Evolutionary conservation across 1,140 invertebrate species (phyloP).

Genomic region (Bradynema listronoti): DNA sequence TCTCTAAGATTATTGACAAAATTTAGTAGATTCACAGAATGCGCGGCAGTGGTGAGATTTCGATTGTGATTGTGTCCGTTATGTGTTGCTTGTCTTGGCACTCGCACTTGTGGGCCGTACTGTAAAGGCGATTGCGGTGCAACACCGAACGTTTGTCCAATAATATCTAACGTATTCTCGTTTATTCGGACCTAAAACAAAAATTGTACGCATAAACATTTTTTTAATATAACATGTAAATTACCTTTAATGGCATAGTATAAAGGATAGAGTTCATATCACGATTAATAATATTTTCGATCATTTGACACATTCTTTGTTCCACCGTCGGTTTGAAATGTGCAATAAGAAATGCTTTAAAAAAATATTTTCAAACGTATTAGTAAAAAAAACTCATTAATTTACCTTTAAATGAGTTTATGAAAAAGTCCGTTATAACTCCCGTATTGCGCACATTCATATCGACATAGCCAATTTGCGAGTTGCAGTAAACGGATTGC

Average conservation of each 20-base stretch:
- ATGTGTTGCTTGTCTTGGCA: no score
- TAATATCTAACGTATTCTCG: constrained; percentile 52
- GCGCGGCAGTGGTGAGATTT: constrained; percentile 6
- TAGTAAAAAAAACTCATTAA: constrained; percentile 10
- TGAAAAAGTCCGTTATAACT: constrained; percentile 57
- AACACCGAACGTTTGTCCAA: constrained; percentile 52
- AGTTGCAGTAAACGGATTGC: constrained; percentile 43
- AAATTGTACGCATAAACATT: background rate
- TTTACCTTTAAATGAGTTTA: constrained; percentile 54
- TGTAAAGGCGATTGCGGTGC: constrained; percentile 18
- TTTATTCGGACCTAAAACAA: constrained; percentile 48
- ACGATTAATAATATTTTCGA: constrained; percentile 50
- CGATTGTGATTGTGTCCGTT: no score
- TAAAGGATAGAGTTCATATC: constrained; percentile 55
- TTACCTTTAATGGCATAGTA: constrained; percentile 56
- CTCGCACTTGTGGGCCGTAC: constrained; percentile 9
- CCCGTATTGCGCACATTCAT: constrained; percentile 57
- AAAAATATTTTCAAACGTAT: background rate
- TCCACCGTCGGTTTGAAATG: constrained; percentile 56
- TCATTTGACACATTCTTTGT: constrained; percentile 57
- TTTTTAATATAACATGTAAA: background rate
- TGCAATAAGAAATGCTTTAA: constrained; percentile 53
- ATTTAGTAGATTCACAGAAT: constrained; percentile 53
- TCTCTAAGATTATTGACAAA: constrained; percentile 51
- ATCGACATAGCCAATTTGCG: constrained; percentile 56